Evolutionary conservation across 2,797 vertebrate species (phyloP).

Genomic region (Lycodopsis pacificus): DNA sequence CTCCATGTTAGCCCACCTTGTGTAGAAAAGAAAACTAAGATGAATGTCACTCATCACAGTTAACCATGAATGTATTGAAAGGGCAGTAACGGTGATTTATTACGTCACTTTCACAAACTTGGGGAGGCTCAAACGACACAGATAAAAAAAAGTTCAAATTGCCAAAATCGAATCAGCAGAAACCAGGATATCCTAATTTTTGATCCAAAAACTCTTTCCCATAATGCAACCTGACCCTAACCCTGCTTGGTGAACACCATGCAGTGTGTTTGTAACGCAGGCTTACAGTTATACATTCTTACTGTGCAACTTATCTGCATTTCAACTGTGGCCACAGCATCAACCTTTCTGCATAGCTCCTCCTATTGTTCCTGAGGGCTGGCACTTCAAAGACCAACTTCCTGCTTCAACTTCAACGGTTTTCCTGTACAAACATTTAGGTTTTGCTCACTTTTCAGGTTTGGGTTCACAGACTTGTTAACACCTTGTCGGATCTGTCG

Average conservation of each 20-base stretch:
- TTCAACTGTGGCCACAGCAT: not conserved
- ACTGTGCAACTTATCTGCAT: not conserved
- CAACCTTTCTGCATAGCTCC: not conserved
- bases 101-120: too few species aligned
- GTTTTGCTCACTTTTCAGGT: not conserved
- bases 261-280: too few species aligned
- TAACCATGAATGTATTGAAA: not conserved
- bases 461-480: not conserved
- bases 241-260: not conserved
- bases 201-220: not conserved
- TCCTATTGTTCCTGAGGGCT: not conserved
- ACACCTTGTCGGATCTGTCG: not conserved
- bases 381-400: slow-evolving; percentile 12
- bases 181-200: not conserved
- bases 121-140: too few species aligned
- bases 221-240: slow-evolving; percentile 5
- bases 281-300: not conserved
- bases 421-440: slow-evolving; percentile 10
- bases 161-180: not conserved
- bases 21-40: not conserved
- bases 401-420: slow-evolving; percentile 23
- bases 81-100: not conserved
- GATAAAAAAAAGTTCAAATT: too few species aligned
- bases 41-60: not conserved
- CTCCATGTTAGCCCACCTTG: not conserved